These are phyloP conservation scores for Eucera pruinosa DNA, from an alignment of 2,888 invertebrate genomes.

Conservation along the genomic window DNA sequence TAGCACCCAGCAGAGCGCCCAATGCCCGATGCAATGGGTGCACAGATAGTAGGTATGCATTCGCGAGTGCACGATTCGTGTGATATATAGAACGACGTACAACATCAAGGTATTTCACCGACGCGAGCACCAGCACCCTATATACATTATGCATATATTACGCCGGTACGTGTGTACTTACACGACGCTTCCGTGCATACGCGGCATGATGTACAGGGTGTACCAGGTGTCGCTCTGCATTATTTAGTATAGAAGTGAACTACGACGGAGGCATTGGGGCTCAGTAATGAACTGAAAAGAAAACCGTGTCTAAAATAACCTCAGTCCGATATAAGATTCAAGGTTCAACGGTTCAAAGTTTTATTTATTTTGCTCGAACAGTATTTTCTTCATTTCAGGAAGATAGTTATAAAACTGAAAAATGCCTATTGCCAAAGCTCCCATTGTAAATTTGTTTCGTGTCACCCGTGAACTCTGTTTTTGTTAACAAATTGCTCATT, in stretches of 20 bases:
- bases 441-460: too few relatives aligned
- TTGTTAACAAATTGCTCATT: too few relatives aligned
- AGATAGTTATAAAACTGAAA: too few relatives aligned
- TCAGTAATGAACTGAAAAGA: slow-evolving; percentile 46
- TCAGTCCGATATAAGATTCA: background rate
- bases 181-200: slow-evolving; percentile 48
- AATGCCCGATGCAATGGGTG: slow-evolving; percentile 12
- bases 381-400: too few relatives aligned
- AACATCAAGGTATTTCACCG: slow-evolving; percentile 44
- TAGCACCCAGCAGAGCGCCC: too few relatives aligned
- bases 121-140: slow-evolving; percentile 32
- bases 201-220: slow-evolving; percentile 48
- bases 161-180: slow-evolving; percentile 42
- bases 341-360: too few relatives aligned
- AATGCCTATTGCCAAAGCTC: too few relatives aligned
- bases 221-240: slow-evolving; percentile 55
- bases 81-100: slow-evolving; percentile 42
- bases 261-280: slow-evolving; percentile 12
- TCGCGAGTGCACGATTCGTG: slow-evolving; percentile 24
- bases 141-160: slow-evolving; percentile 61
- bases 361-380: background rate
- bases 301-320: slow-evolving; percentile 7
- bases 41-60: slow-evolving; percentile 12
- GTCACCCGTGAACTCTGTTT: too few relatives aligned
- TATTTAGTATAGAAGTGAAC: slow-evolving; percentile 45